A percentile compares a stretch with the other conserved stretches of the same genome.
phyloP scores from a whole-genome alignment of 2,888 invertebrate genomes.

The Rhyacophila evoluta region DNA sequence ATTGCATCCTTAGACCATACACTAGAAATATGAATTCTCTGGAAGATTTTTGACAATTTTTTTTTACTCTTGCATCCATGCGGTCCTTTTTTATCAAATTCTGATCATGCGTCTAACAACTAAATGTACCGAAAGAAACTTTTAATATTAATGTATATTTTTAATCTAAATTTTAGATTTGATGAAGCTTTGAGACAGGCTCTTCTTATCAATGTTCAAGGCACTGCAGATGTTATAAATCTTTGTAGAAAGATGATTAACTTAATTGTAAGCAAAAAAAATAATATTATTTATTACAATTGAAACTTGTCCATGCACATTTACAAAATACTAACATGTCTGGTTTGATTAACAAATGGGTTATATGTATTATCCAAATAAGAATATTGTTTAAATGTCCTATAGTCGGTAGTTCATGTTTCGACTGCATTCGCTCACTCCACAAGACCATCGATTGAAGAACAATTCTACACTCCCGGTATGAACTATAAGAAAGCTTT shows the following conservation, averaged over 20 bases:
- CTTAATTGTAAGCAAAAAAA: constrained; percentile 70
- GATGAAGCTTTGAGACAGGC: constrained; percentile 83
- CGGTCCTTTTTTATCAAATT: background rate
- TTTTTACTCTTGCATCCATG: background rate
- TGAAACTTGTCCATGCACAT: no score
- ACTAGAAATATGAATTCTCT: no score
- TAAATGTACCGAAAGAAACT: background rate
- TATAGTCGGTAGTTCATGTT: constrained; percentile 72
- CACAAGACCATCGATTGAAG: constrained; percentile 71
- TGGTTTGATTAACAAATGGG: no score
- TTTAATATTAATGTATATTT: background rate
- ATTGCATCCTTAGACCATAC: no score
- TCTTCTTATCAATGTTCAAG: constrained; percentile 83
- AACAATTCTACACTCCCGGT: constrained; percentile 62
- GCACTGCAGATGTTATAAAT: constrained; percentile 78
- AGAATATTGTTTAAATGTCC: constrained; percentile 40
- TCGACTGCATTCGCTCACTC: constrained; percentile 81
- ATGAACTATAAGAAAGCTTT: constrained; percentile 26
- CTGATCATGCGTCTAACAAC: background rate
- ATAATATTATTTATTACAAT: no score
- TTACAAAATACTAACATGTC: no score
- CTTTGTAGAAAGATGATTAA: constrained; percentile 79
- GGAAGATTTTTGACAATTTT: background rate
- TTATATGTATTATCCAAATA: background rate
- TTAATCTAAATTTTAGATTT: constrained; percentile 66